Conservation (phyloP, 2,888 invertebrate species). For the Ormia ochracea region DNA sequence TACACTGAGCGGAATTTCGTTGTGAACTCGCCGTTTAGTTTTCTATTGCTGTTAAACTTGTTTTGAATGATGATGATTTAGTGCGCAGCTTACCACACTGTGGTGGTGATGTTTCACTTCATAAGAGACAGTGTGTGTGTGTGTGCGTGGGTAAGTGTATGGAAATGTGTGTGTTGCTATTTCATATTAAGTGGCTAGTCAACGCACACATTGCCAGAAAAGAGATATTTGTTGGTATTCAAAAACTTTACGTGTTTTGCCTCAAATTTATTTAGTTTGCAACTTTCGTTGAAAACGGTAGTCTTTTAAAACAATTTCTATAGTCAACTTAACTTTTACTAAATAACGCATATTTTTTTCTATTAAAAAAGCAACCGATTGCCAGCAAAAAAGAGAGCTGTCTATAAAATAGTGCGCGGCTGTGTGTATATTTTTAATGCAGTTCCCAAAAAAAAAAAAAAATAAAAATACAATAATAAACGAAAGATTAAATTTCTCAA, state of each 20-base stretch:
- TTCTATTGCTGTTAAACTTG: constrained; percentile 19
- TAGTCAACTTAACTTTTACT: constrained; percentile 22
- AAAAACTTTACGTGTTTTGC: constrained; percentile 57
- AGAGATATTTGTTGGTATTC: constrained; percentile 20
- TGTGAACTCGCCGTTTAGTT: neutral
- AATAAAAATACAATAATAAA: too few relatives aligned
- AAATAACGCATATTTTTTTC: constrained; percentile 21
- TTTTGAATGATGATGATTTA: constrained; percentile 25
- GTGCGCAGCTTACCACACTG: constrained; percentile 60
- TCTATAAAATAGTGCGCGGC: neutral
- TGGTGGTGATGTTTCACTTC: neutral
- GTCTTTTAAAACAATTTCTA: constrained; percentile 65
- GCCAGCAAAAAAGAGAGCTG: neutral
- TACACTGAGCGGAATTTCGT: constrained; percentile 11
- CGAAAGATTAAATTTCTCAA: too few relatives aligned
- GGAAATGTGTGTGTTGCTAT: constrained; percentile 5
- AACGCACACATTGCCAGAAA: neutral
- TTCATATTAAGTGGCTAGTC: neutral
- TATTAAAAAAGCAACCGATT: neutral
- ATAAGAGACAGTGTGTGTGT: too few relatives aligned
- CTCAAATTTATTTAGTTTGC: constrained; percentile 75
- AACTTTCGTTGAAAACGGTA: constrained; percentile 74
- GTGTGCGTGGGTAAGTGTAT: neutral
- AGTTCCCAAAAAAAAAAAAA: neutral
- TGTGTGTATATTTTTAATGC: neutral